Conservation (phyloP, 2,888 invertebrate genomes). For the Cheilosia soror region DNA sequence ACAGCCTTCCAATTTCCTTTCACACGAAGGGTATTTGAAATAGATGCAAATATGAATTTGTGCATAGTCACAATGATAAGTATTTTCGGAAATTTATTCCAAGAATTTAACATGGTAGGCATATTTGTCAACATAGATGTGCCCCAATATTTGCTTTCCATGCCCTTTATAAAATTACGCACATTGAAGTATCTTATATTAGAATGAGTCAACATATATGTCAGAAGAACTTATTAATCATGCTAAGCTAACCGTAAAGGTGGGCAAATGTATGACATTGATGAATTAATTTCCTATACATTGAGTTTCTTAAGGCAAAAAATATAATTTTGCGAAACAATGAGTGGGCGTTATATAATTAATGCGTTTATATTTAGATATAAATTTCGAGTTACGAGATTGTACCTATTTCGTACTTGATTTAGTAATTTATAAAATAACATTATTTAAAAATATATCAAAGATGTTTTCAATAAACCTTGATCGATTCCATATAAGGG, state of each 20-base stretch:
- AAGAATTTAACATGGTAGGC: not conserved
- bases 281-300: constrained; percentile 31
- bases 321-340: too few relatives aligned
- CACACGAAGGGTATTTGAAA: not conserved
- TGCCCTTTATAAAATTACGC: constrained; percentile 13
- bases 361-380: too few relatives aligned
- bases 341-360: too few relatives aligned
- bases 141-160: constrained; percentile 18
- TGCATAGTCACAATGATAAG: constrained; percentile 30
- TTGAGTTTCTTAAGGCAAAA: not conserved
- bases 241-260: not conserved
- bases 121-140: constrained; percentile 38
- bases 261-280: constrained; percentile 9
- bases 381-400: too few relatives aligned
- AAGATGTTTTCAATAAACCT: too few relatives aligned
- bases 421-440: too few relatives aligned
- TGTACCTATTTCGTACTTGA: too few relatives aligned
- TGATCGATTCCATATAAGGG: too few relatives aligned
- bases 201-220: constrained; percentile 28
- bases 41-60: not conserved
- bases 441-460: too few relatives aligned
- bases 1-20: not conserved
- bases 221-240: constrained; percentile 35
- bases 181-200: constrained; percentile 26
- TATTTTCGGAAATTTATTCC: constrained; percentile 24